These are phyloP conservation scores for Agrotis clavis DNA, from an alignment of 2,888 invertebrate genomes.

Conservation along the genomic window DNA sequence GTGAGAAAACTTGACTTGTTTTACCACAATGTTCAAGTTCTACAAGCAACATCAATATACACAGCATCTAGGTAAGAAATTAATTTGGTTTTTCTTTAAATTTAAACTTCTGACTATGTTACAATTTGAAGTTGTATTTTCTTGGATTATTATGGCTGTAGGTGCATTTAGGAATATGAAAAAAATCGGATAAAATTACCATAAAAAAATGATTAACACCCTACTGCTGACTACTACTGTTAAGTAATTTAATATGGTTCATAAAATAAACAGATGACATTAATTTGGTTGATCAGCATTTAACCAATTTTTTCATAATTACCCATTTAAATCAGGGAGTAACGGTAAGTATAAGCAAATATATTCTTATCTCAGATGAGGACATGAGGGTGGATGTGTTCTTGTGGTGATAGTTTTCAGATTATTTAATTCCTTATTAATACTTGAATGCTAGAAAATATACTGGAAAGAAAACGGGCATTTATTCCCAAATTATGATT, in stretches of 20 bases:
- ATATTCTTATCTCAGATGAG: not conserved
- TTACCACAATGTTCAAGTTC: slow-evolving; percentile 47
- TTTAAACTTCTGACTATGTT: not conserved
- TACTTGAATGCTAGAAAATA: not conserved
- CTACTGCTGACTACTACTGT: not conserved
- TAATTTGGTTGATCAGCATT: not conserved
- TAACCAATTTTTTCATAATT: not conserved
- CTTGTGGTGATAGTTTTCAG: not conserved
- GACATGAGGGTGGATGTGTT: not conserved
- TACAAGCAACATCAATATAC: slow-evolving; percentile 45
- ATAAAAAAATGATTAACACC: not conserved
- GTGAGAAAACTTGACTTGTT: slow-evolving; percentile 40
- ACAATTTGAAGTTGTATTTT: slow-evolving; percentile 6
- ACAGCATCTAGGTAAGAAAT: slow-evolving; percentile 65
- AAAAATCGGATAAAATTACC: not conserved
- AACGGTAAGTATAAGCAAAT: too few species aligned
- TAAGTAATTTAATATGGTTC: not conserved
- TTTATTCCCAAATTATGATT: slow-evolving; percentile 5
- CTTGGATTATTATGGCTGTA: not conserved
- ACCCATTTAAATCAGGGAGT: too few species aligned
- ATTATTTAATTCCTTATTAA: not conserved
- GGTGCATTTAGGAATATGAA: not conserved
- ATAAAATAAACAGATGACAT: not conserved
- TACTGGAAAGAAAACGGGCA: not conserved
- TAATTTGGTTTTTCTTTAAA: slow-evolving; percentile 28